Conservation (phyloP, 2,888 invertebrate species). For the Microchrysa polita region DNA sequence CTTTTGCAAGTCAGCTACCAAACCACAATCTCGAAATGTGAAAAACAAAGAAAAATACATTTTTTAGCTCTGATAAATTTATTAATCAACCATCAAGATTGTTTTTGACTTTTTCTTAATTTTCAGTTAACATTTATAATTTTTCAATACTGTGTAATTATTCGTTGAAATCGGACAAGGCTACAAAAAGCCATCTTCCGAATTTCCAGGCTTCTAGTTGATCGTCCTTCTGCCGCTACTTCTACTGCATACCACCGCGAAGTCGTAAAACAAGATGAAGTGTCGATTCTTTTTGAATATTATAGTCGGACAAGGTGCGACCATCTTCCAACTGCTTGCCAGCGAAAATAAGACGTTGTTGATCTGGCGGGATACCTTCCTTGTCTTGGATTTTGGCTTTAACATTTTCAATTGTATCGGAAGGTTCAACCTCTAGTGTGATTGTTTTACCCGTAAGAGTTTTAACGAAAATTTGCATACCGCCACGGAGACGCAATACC, state of each 20-base stretch:
- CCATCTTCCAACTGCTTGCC: constrained; percentile 47
- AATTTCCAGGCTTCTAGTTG: no score
- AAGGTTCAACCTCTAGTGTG: constrained; percentile 55
- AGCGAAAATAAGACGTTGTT: constrained; percentile 44
- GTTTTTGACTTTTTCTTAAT: no score
- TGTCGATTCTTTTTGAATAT: constrained; percentile 45
- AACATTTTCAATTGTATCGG: constrained; percentile 45
- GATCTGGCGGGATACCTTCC: constrained; percentile 46
- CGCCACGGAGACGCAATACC: constrained; percentile 56
- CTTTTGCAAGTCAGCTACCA: no score
- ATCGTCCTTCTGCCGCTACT: no score
- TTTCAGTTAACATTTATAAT: no score
- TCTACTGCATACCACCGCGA: constrained; percentile 44
- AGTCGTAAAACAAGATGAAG: constrained; percentile 42
- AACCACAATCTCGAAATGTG: no score
- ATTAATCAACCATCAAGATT: no score
- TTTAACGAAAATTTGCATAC: constrained; percentile 55
- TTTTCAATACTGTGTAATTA: no score
- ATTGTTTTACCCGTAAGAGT: constrained; percentile 57
- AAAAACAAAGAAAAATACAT: no score
- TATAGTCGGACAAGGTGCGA: constrained; percentile 44
- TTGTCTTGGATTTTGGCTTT: constrained; percentile 46
- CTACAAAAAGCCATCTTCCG: no score
- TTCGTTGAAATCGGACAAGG: no score
- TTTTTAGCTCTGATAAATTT: no score